A percentile compares a stretch with the other conserved stretches of the same genome.
These are phyloP conservation scores for Indicator maculatus DNA, from an alignment of 2,113 vertebrate species.

Conservation along the genomic window DNA sequence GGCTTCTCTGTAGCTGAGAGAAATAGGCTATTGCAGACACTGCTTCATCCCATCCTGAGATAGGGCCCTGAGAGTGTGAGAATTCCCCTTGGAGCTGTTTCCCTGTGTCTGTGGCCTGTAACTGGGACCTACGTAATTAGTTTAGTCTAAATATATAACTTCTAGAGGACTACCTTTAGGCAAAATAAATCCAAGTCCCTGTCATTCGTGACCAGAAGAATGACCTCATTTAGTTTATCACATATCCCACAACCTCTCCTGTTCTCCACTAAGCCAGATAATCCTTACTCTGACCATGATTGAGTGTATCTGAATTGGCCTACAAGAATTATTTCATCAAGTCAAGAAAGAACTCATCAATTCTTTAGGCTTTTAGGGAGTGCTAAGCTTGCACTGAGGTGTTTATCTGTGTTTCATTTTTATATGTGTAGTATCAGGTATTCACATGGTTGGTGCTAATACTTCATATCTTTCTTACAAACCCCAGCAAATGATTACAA, in stretches of 20 bases:
- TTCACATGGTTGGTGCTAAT: background rate
- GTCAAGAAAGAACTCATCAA: background rate
- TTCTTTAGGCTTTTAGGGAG: background rate
- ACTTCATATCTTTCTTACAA: background rate
- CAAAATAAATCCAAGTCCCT: background rate
- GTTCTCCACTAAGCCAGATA: background rate
- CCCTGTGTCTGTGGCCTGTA: background rate
- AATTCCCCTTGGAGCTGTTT: background rate
- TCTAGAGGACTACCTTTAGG: background rate
- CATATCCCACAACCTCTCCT: background rate
- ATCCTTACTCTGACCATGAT: background rate
- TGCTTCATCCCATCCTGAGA: background rate
- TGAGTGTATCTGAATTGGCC: background rate
- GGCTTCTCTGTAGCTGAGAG: background rate
- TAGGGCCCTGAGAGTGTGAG: background rate
- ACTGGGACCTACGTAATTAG: background rate
- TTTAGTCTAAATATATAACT: background rate
- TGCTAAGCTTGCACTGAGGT: background rate
- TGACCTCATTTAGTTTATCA: background rate
- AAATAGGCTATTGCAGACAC: background rate
- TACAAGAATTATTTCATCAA: background rate
- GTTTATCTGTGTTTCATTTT: background rate
- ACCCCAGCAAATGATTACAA: background rate
- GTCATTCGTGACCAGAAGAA: background rate
- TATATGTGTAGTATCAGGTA: background rate